Evolutionary conservation across 2,797 vertebrate species (phyloP), one percentile per base, ranked within the genome.

Genomic region (Oreochromis mossambicus): DNA sequence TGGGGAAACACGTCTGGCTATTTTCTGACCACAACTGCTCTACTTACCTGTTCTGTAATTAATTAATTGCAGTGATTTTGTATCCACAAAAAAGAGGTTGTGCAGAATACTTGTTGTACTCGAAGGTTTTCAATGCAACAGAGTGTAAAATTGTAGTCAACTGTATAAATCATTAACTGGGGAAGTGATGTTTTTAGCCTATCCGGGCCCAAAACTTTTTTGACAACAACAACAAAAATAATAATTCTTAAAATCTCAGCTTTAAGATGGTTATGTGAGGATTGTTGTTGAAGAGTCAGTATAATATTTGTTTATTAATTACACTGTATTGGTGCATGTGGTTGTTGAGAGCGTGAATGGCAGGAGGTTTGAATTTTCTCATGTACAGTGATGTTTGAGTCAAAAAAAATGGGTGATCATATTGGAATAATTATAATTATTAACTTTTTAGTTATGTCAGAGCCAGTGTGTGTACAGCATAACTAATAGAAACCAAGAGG

Each of bases 401-500:
- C 0, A 1, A 38, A 66, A 66, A 38, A 21, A 0, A 66, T 8
- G 61, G 32, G 34, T 38, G 19, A 38, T 8, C 61, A n/a, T 5
- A 38, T 66, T 66, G 19, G 34, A 66, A 66, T 66, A 66, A 21
- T 38, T 38, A 66, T 63, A 36, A 36, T 3, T n/a, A 36, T 63
- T 63, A 36, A 63, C 32, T 36, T 38, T 38, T 66, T 38, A 66
- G 61, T 66, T 66, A 38, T 66, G 34, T 36, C 2, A 11, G 3
- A 66, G 11, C 34, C 34, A 38, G 19, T 21, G 11, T 38, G 61
- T 38, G 11, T 66, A 38, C 34, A 38, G 61, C 34, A 66, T 66
- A 38, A 66, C 34, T 66, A 38, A 14, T 41, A 38, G 34, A 66
- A 66, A 34, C 34, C 19, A 66, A 66, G 19, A 66, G 61, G 61